A percentile compares a stretch with the other conserved stretches of the same genome.
These are phyloP conservation scores for Agriotes lineatus DNA, from an alignment of 2,888 invertebrate genomes.

Conservation along the genomic window DNA sequence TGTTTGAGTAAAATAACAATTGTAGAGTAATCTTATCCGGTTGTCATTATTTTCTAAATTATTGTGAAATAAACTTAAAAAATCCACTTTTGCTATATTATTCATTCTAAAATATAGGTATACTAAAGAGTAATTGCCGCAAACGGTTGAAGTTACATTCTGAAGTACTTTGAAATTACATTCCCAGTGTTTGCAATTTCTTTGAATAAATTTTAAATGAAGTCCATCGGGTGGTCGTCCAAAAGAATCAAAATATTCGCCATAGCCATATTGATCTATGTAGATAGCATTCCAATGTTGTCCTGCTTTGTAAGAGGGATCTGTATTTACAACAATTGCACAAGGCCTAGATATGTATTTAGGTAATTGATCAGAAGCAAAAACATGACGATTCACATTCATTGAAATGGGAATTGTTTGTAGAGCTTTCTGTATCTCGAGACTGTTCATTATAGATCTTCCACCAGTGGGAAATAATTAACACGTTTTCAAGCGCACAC, in stretches of 20 bases:
- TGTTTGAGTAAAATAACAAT: constrained; percentile 10
- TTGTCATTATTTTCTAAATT: constrained; percentile 4
- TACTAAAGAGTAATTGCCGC: constrained; percentile 15
- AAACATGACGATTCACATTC: constrained; percentile 8
- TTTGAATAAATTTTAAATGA: constrained; percentile 19
- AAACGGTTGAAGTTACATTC: constrained; percentile 3
- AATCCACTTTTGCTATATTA: background rate
- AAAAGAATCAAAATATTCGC: constrained; percentile 22
- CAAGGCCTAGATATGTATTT: background rate
- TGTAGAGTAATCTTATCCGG: background rate
- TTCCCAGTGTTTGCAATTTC: background rate
- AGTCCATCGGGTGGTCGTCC: background rate
- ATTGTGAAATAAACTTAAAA: constrained; percentile 1
- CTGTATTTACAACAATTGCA: constrained; percentile 15
- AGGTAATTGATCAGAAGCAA: constrained; percentile 17
- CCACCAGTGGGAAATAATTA: constrained; percentile 4
- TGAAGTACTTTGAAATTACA: constrained; percentile 1
- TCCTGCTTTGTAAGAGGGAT: background rate
- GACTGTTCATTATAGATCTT: constrained; percentile 6
- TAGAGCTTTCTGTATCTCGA: background rate
- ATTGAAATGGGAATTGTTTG: background rate
- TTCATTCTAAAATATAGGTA: constrained; percentile 11
- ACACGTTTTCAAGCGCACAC: constrained; percentile 17
- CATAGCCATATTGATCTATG: background rate
- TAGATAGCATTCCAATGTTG: constrained; percentile 25